These are phyloP conservation scores for Camptogramma bilineatum DNA, from an alignment of 2,888 invertebrate genomes.

Conservation along the genomic window DNA sequence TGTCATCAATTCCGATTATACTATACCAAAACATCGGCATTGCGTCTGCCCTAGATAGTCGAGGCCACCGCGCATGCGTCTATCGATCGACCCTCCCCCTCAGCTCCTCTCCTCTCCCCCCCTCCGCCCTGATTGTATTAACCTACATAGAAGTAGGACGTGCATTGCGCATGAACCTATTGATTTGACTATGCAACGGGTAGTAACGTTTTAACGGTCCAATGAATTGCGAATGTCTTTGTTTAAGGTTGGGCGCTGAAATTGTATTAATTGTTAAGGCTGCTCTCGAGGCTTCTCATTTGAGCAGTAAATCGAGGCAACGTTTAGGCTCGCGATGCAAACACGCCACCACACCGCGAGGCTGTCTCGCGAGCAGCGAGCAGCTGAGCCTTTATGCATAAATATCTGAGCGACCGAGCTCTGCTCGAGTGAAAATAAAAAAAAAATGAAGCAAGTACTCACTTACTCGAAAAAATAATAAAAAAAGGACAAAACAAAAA, in stretches of 20 bases:
- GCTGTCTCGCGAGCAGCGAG: too few species aligned
- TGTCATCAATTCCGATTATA: slow-evolving; percentile 7
- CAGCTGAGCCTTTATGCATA: too few species aligned
- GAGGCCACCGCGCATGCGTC: slow-evolving; percentile 37
- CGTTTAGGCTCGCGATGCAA: too few species aligned
- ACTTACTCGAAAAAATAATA: too few species aligned
- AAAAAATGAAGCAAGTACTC: too few species aligned
- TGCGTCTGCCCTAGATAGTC: slow-evolving; percentile 42
- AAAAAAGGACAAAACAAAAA: too few species aligned
- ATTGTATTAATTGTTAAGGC: too few species aligned
- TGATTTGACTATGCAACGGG: slow-evolving; percentile 36
- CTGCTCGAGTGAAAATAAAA: too few species aligned
- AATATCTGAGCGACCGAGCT: too few species aligned
- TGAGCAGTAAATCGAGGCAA: too few species aligned
- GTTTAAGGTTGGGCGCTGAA: neutral
- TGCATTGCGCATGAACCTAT: slow-evolving; percentile 38
- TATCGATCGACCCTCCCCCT: slow-evolving; percentile 38
- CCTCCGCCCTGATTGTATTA: slow-evolving; percentile 36
- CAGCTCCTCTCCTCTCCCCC: slow-evolving; percentile 16
- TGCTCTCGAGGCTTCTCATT: too few species aligned
- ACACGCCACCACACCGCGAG: too few species aligned
- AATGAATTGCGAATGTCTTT: slow-evolving; percentile 9
- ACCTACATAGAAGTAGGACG: slow-evolving; percentile 38
- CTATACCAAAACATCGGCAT: slow-evolving; percentile 37
- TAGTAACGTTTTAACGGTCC: slow-evolving; percentile 8